These are phyloP conservation scores for Aphelenchoides bicaudatus DNA, from an alignment of 2,888 invertebrate species.

Conservation along the genomic window DNA sequence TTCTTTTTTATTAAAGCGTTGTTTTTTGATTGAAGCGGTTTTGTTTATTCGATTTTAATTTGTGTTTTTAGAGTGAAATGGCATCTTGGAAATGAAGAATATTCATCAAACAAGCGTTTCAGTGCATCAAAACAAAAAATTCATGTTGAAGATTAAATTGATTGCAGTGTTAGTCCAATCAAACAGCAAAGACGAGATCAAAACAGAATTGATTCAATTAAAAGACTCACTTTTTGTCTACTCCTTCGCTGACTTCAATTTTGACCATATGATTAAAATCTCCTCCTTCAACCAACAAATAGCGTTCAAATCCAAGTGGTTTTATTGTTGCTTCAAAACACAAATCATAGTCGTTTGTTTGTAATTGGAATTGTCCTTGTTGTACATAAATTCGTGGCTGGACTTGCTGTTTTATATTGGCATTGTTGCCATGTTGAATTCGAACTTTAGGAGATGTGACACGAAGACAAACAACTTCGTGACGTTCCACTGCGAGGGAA, in stretches of 20 bases:
- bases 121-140: no score
- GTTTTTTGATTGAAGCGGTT: no score
- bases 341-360: constrained; percentile 48
- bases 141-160: no score
- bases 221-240: constrained; percentile 28
- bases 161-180: no score
- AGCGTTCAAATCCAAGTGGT: constrained; percentile 70
- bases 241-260: constrained; percentile 7
- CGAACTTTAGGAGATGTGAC: constrained; percentile 64
- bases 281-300: constrained; percentile 56
- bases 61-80: no score
- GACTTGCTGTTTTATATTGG: constrained; percentile 25
- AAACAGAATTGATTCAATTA: no score
- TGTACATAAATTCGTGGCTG: constrained; percentile 18
- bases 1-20: no score
- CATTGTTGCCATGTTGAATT: not conserved
- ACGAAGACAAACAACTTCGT: constrained; percentile 74
- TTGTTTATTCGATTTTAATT: no score
- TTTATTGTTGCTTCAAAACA: constrained; percentile 73
- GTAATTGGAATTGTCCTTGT: constrained; percentile 15
- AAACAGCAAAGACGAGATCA: no score
- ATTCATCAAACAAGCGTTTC: no score
- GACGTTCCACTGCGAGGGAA: constrained; percentile 72
- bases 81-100: no score
- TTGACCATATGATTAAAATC: no score